Conservation (phyloP, 2,113 vertebrate species). For the Melanerpes aurifrons region DNA sequence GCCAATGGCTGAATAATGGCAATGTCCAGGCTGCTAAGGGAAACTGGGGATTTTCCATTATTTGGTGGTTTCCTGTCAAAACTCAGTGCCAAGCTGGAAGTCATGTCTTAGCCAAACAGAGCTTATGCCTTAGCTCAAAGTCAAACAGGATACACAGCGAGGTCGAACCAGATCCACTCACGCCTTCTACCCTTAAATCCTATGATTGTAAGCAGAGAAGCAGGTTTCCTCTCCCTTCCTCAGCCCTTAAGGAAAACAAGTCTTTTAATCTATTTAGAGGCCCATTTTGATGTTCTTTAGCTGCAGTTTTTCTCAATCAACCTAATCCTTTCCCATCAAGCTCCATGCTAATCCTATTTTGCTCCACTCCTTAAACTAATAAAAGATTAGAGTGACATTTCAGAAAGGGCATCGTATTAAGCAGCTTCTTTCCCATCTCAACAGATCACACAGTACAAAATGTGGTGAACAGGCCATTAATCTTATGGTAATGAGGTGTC, state of each 20-base stretch:
- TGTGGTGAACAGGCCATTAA: slow-evolving; percentile 74
- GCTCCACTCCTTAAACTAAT: slow-evolving; percentile 85
- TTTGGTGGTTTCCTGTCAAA: background rate
- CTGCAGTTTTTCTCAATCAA: slow-evolving; percentile 44
- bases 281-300: slow-evolving; percentile 65
- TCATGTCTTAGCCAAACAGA: background rate
- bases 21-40: background rate
- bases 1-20: background rate
- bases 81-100: background rate
- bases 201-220: background rate
- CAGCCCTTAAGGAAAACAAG: slow-evolving; percentile 31
- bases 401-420: slow-evolving; percentile 88
- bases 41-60: background rate
- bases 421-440: slow-evolving; percentile 68
- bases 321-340: slow-evolving; percentile 61
- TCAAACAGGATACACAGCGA: background rate
- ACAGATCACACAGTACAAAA: slow-evolving; percentile 37
- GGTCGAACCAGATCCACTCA: slow-evolving; percentile 33
- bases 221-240: background rate
- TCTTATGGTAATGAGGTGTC: slow-evolving; percentile 83
- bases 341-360: slow-evolving; percentile 75
- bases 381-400: slow-evolving; percentile 91
- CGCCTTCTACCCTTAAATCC: background rate
- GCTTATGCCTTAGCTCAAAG: background rate
- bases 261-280: slow-evolving; percentile 52